Base-by-base conservation (phyloP, 1,140 invertebrate genomes). In the Antheraea mylitta region DNA sequence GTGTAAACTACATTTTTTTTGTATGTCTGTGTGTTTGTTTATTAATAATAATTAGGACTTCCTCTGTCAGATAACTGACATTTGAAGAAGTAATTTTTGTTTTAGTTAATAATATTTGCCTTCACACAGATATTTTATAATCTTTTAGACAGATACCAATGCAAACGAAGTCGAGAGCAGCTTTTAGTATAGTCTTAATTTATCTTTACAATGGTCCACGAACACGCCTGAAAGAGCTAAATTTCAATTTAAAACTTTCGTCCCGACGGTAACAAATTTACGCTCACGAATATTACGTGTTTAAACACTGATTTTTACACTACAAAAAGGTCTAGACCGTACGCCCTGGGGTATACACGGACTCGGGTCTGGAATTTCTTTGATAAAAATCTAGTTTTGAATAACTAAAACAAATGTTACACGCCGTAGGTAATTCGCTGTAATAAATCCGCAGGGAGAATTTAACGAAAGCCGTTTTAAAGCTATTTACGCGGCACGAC, bases 351-450 rank as follows among this genome's bases (percentile, higher is more conserved):
- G 13, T 53, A 53, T 6, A 13, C 10, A 16, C 45, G 45, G 16
- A 16, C 22, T 13, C 16, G 13, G 16, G 5, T 53, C 13, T 16
- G 45, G 5, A 16, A 16, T 53, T 53, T 53, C 5, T 53, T 53
- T 53, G 16, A 53, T 53, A 53, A 53, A 53, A 53, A n/a, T 53
- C 45, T 53, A 53, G 45, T 16, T n/a, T 53, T n/a, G 13, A 53
- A 53, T 53, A 53, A 53, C 45, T 53, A 53, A n/a, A 53, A 53
- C 45, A 53, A 53, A 13, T n/a, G 45, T 53, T 16, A 53, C 45
- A 13, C 38, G 38, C 11, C 7, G 45, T 53, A 13, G 45, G 45
- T 53, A 53, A 53, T 53, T 16, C 45, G 45, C 45, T 13, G 45
- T 53, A 16, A 53, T 53, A 53, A 53, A 53, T 53, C 45, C 45